phyloP scores from a whole-genome alignment of 2,113 vertebrate species.

The Dromas ardeola region DNA sequence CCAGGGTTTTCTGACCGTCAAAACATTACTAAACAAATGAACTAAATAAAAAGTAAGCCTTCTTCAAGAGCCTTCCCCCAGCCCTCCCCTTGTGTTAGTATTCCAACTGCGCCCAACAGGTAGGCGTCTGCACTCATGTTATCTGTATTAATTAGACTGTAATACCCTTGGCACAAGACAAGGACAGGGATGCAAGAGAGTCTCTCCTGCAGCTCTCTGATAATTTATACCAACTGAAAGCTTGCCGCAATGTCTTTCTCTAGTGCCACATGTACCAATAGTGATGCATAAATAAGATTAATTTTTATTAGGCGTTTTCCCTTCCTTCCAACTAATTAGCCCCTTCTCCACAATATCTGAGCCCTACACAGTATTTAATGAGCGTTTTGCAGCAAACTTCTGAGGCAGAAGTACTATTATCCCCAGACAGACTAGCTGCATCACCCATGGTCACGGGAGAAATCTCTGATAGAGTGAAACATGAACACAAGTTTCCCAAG shows the following conservation, averaged over 20 bases:
- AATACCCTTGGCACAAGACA: conserved; percentile 66
- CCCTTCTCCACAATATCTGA: not conserved
- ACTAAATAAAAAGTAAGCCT: conserved; percentile 56
- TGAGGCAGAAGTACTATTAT: not conserved
- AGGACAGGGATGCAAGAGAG: conserved; percentile 51
- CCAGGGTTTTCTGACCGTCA: conserved; percentile 59
- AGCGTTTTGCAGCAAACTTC: not conserved
- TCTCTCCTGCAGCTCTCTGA: conserved; percentile 57
- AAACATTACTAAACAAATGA: conserved; percentile 60
- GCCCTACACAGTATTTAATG: not conserved
- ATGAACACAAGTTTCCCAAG: not conserved
- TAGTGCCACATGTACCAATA: conserved; percentile 1
- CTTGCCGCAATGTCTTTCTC: conserved; percentile 27
- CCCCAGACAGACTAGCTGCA: not conserved
- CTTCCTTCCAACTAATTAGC: conserved; percentile 29
- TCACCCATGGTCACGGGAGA: not conserved
- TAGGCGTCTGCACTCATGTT: conserved; percentile 56
- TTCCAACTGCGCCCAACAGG: conserved; percentile 47
- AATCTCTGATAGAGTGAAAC: not conserved
- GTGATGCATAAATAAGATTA: conserved; percentile 43
- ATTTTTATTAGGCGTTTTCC: conserved; percentile 21
- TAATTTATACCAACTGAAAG: conserved; percentile 43
- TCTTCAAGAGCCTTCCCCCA: conserved; percentile 16
- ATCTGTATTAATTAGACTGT: conserved; percentile 70
- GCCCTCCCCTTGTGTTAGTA: conserved; percentile 38